Evolutionary conservation across 2,113 vertebrate species (phyloP).

Genomic region (Syngnathus floridae): DNA sequence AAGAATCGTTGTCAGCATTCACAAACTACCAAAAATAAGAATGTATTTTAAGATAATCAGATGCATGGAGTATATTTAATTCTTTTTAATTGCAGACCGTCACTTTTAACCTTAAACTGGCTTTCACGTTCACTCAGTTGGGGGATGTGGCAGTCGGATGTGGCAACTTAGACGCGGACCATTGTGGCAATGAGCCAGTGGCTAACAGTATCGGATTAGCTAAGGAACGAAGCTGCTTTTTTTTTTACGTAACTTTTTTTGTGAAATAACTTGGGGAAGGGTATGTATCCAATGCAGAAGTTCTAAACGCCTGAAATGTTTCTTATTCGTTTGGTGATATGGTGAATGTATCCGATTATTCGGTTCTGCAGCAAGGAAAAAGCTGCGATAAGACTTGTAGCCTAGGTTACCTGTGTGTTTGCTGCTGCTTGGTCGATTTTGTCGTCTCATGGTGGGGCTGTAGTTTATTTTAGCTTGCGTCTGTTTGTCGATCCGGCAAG

Average conservation of each 20-base stretch:
- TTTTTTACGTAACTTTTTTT: not conserved
- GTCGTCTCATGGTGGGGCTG: conserved; percentile 21
- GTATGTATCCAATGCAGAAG: not conserved
- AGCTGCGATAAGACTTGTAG: conserved; percentile 37
- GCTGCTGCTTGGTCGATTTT: conserved; percentile 66
- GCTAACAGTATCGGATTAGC: conserved; percentile 8
- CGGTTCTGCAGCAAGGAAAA: conserved; percentile 30
- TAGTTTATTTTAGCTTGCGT: conserved; percentile 3
- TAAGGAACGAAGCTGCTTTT: not conserved
- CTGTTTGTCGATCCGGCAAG: not conserved
- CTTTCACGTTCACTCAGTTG: not conserved
- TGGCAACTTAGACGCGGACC: not conserved
- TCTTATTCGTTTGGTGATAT: not conserved
- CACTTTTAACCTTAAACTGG: not conserved
- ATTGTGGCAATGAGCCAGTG: not conserved
- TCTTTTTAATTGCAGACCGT: no score
- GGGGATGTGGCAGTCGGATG: not conserved
- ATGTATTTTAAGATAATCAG: not conserved
- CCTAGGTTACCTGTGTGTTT: conserved; percentile 59
- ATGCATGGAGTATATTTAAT: no score
- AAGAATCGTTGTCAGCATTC: not conserved
- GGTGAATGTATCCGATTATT: not conserved
- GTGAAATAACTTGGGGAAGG: not conserved
- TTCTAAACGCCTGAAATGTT: no score
- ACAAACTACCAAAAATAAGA: not conserved